Evolutionary conservation across 2,797 vertebrate genomes (phyloP).

Genomic region (Trachops cirrhosus): DNA sequence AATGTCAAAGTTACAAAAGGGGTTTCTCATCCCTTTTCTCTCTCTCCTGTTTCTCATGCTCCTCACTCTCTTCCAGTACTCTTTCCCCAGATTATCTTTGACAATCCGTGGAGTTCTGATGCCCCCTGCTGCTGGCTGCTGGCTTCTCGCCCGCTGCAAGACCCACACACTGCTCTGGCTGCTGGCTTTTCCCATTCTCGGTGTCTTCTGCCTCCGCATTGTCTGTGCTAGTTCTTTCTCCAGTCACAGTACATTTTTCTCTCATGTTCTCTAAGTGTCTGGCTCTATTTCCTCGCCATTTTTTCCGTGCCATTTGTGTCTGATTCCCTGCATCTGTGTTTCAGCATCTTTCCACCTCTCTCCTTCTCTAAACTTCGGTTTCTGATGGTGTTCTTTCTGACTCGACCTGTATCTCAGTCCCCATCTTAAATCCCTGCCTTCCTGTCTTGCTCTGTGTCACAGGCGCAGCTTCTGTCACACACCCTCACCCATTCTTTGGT

Average conservation of each 20-base stretch:
- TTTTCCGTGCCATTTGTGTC: background rate
- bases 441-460: background rate
- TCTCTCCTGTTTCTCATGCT: background rate
- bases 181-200: background rate
- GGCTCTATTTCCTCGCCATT: background rate
- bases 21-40: background rate
- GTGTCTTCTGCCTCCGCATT: background rate
- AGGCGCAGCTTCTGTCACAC: background rate
- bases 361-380: background rate
- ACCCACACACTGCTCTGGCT: background rate
- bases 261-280: background rate
- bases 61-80: background rate
- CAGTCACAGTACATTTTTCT: background rate
- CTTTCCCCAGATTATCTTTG: background rate
- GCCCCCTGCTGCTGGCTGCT: slow-evolving; percentile 82
- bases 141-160: background rate
- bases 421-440: background rate
- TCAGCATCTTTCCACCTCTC: background rate
- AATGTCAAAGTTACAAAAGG: background rate
- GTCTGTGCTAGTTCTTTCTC: background rate
- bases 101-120: slow-evolving; percentile 75
- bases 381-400: background rate
- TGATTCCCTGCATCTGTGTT: background rate
- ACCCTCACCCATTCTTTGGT: background rate
- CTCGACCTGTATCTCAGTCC: background rate